A percentile compares a stretch with the other conserved stretches of the same genome.
Conservation (phyloP, 2,113 vertebrate species). For the Chloroceryle aenea region DNA sequence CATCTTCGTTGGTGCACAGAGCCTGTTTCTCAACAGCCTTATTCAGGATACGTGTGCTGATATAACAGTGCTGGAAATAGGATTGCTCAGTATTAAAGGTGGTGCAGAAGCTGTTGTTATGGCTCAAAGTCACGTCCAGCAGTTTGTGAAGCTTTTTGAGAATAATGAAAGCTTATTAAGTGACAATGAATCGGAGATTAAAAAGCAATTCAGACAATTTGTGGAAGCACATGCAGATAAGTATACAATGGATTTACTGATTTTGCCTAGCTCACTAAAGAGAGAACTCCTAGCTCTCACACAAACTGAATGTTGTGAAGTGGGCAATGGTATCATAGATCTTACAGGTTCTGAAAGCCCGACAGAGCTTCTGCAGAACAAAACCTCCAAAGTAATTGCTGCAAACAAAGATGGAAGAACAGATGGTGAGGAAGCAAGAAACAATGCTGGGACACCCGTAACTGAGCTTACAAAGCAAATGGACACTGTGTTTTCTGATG, state of each 20-base stretch:
- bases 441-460: conserved; percentile 88
- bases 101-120: conserved; percentile 91
- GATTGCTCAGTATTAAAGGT: conserved; percentile 85
- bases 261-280: conserved; percentile 92
- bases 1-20: conserved; percentile 90
- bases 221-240: conserved; percentile 92
- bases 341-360: background rate
- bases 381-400: background rate
- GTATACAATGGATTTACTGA: conserved; percentile 93
- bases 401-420: conserved; percentile 1
- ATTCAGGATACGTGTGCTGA: conserved; percentile 92
- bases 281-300: conserved; percentile 88
- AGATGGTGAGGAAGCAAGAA: conserved; percentile 81
- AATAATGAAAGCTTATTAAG: conserved; percentile 83
- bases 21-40: conserved; percentile 89
- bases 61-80: conserved; percentile 86
- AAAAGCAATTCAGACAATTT: conserved; percentile 89
- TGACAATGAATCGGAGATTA: conserved; percentile 85
- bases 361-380: background rate
- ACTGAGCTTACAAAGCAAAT: conserved; percentile 92
- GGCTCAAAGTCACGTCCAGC: conserved; percentile 93
- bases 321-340: background rate
- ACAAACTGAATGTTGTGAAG: conserved; percentile 53
- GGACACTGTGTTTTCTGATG: conserved; percentile 85
- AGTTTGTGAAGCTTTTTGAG: conserved; percentile 92